A percentile compares a stretch with the other conserved stretches of the same genome.
Evolutionary conservation across 2,888 invertebrate species (phyloP).

Genomic region (Alviniconcha strummeri): DNA sequence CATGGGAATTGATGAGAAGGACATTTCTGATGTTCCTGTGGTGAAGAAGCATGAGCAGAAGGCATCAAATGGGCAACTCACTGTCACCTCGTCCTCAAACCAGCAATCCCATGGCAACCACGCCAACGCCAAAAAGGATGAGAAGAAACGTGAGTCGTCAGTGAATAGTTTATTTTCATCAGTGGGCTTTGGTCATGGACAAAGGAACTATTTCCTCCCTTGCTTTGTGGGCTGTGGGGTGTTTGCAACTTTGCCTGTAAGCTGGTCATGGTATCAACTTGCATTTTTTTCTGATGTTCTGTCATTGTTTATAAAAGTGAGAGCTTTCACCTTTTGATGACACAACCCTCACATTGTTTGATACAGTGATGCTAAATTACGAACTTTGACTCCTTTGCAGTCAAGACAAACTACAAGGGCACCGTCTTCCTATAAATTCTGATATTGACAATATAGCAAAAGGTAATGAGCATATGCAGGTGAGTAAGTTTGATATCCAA

Average conservation of each 20-base stretch:
- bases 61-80: constrained; percentile 54
- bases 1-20: constrained; percentile 84
- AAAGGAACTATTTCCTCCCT: background rate
- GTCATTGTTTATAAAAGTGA: no score
- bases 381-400: no score
- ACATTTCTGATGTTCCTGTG: constrained; percentile 68
- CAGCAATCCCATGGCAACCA: constrained; percentile 45
- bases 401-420: no score
- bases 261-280: no score
- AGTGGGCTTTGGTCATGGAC: background rate
- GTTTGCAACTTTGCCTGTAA: no score
- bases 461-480: no score
- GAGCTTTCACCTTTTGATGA: no score
- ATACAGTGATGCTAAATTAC: no score
- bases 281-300: background rate
- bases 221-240: background rate
- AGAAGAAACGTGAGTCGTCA: constrained; percentile 46
- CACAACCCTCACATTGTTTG: no score
- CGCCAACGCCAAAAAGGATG: constrained; percentile 56
- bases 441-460: no score
- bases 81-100: constrained; percentile 38
- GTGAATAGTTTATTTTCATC: background rate
- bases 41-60: constrained; percentile 41
- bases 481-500: no score
- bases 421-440: no score